phyloP scores from a whole-genome alignment of 2,888 invertebrate genomes.

The Onchidella celtica region DNA sequence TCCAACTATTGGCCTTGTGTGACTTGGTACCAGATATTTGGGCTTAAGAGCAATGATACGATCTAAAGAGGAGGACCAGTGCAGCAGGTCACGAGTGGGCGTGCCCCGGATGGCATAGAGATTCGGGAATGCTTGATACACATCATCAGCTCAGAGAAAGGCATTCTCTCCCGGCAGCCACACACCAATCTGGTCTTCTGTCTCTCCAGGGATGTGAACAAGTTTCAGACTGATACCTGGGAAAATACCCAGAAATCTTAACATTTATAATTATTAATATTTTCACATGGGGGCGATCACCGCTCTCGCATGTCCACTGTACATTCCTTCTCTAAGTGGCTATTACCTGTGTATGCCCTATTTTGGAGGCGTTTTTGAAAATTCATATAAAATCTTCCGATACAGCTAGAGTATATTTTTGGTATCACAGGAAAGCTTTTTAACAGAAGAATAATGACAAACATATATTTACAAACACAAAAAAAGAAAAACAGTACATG shows the following conservation, averaged over 20 bases:
- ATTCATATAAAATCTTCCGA: too few species aligned
- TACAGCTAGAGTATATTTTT: too few species aligned
- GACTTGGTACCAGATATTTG: constrained; percentile 71
- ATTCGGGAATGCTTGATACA: constrained; percentile 75
- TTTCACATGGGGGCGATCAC: too few species aligned
- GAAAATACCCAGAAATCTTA: too few species aligned
- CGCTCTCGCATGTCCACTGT: too few species aligned
- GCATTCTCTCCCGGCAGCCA: constrained; percentile 68
- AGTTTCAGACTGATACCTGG: constrained; percentile 69
- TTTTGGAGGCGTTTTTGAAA: too few species aligned
- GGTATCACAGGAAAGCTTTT: too few species aligned
- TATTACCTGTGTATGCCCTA: too few species aligned
- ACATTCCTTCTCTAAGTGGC: too few species aligned
- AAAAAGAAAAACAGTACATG: too few species aligned
- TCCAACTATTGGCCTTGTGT: constrained; percentile 68
- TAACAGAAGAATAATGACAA: too few species aligned
- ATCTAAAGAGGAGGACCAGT: constrained; percentile 72
- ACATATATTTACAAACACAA: too few species aligned
- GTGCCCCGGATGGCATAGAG: constrained; percentile 76
- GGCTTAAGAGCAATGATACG: constrained; percentile 67
- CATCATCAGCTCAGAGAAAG: constrained; percentile 72
- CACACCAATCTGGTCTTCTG: constrained; percentile 74
- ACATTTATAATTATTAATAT: not conserved
- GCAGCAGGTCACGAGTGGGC: constrained; percentile 60
- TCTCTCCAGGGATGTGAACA: constrained; percentile 77